These are phyloP conservation scores for Jacana jacana DNA, from an alignment of 2,113 vertebrate genomes.

Conservation along the genomic window DNA sequence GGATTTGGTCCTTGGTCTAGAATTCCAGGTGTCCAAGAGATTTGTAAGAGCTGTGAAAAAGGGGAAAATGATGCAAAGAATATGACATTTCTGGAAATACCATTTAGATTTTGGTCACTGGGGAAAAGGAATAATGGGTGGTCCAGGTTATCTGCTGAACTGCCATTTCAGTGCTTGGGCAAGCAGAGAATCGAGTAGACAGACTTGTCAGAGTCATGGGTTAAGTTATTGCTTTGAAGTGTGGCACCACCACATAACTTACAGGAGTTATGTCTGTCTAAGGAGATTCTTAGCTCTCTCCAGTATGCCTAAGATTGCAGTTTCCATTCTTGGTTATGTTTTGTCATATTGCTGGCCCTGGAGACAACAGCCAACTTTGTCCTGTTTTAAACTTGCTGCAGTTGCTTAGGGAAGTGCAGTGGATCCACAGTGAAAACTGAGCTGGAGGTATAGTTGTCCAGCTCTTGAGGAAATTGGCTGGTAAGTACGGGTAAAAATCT, in stretches of 20 bases:
- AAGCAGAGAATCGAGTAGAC: not conserved
- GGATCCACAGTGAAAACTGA: not conserved
- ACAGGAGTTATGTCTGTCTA: too few species aligned
- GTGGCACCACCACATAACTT: not conserved
- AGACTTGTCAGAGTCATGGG: not conserved
- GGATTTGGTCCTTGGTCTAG: conserved; percentile 11
- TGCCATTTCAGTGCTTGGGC: conserved; percentile 30
- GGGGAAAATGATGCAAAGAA: conserved; percentile 8
- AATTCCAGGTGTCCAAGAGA: conserved; percentile 36
- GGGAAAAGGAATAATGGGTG: conserved; percentile 19
- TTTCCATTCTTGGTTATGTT: conserved; percentile 1
- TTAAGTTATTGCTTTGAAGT: conserved; percentile 44
- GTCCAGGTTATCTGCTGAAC: conserved; percentile 47
- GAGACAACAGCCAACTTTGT: not conserved
- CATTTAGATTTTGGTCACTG: conserved; percentile 52
- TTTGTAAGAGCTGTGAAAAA: conserved; percentile 33
- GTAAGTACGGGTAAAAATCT: not conserved
- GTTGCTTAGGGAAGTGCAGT: not conserved
- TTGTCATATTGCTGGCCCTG: not conserved
- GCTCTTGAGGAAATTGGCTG: not conserved
- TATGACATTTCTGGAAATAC: conserved; percentile 51
- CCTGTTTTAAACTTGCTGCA: not conserved
- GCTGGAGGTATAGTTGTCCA: not conserved
- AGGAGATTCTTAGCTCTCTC: not conserved
- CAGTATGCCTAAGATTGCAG: not conserved